A percentile compares a stretch with the other conserved stretches of the same genome.
These are phyloP conservation scores for Stomorhina lunata DNA, from an alignment of 2,888 invertebrate genomes.

Conservation along the genomic window DNA sequence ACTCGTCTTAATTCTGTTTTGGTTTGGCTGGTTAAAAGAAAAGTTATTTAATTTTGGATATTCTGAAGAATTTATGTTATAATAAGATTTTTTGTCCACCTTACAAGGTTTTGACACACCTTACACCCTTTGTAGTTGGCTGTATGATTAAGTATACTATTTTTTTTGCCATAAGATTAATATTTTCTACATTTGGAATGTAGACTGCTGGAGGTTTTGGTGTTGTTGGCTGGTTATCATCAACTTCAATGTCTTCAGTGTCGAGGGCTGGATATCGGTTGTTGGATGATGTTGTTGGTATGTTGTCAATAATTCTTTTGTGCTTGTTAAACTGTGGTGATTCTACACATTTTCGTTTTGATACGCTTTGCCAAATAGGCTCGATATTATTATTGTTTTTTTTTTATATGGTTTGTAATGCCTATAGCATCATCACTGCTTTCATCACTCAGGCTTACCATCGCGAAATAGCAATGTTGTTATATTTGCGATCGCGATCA, in stretches of 20 bases:
- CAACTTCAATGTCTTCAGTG: conserved; percentile 7
- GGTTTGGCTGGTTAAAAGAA: neutral
- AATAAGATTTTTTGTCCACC: neutral
- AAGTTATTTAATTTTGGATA: neutral
- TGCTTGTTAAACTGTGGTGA: neutral
- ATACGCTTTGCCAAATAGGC: neutral
- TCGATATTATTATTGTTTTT: neutral
- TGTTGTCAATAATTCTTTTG: neutral
- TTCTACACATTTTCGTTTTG: neutral
- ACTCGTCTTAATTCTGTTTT: neutral
- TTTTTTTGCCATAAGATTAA: conserved; percentile 37
- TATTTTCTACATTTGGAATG: neutral
- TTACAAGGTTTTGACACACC: neutral
- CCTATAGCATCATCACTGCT: neutral
- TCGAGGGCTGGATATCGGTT: neutral
- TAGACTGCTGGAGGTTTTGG: conserved; percentile 4
- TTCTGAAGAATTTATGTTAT: neutral
- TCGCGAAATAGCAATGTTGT: conserved; percentile 4
- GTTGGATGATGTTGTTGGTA: neutral
- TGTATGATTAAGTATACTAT: conserved; percentile 9
- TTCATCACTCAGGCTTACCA: conserved; percentile 3
- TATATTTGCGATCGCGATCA: neutral
- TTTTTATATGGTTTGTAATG: neutral
- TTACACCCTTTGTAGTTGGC: conserved; percentile 20
- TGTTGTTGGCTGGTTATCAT: conserved; percentile 44